These are phyloP conservation scores for Xanthostigma xanthostigma DNA, from an alignment of 2,888 invertebrate genomes.

Conservation along the genomic window DNA sequence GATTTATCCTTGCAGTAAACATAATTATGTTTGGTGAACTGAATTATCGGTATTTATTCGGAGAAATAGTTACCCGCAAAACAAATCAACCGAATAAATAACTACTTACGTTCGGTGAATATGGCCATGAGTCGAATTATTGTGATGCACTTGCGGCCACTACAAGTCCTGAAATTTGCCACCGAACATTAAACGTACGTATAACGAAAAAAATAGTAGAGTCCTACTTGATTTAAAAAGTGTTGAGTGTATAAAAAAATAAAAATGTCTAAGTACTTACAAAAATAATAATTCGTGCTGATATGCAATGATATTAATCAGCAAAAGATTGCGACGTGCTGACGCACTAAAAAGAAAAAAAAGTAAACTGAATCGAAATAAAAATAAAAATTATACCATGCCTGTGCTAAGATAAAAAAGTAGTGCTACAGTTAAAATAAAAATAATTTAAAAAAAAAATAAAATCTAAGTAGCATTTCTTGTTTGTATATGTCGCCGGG, in stretches of 20 bases:
- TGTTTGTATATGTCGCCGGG: too few species aligned
- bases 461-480: too few species aligned
- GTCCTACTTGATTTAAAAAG: slow-evolving; percentile 16
- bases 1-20: too few species aligned
- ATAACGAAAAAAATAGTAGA: not conserved
- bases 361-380: slow-evolving; percentile 19
- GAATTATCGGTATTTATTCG: too few species aligned
- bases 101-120: too few species aligned
- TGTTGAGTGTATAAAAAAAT: slow-evolving; percentile 12
- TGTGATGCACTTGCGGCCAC: not conserved
- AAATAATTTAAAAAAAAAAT: too few species aligned
- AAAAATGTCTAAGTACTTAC: slow-evolving; percentile 38
- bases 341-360: slow-evolving; percentile 32
- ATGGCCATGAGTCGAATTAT: too few species aligned
- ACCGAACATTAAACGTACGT: not conserved
- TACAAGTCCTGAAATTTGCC: not conserved
- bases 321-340: slow-evolving; percentile 53
- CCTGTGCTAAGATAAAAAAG: not conserved
- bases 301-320: slow-evolving; percentile 56
- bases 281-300: slow-evolving; percentile 52
- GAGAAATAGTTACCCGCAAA: too few species aligned
- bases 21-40: too few species aligned
- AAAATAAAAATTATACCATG: slow-evolving; percentile 4
- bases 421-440: not conserved
- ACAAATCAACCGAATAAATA: too few species aligned